These are phyloP conservation scores for Eucera pruinosa DNA, from an alignment of 2,888 invertebrate genomes.

Conservation along the genomic window DNA sequence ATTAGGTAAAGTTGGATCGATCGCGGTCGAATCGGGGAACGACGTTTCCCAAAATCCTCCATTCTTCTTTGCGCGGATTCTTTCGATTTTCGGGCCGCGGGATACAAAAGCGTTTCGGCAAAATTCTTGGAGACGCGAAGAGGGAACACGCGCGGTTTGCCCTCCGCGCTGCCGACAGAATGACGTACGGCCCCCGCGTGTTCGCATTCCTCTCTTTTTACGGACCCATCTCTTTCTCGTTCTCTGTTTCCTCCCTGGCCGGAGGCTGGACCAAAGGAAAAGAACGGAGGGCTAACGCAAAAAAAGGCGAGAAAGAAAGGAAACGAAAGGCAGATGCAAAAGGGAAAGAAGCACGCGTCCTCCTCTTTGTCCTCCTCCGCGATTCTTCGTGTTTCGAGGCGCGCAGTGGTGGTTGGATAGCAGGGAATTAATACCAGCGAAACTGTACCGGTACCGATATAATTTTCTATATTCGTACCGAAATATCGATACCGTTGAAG, in stretches of 20 bases:
- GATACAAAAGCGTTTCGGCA: conserved; percentile 64
- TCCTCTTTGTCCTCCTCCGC: background rate
- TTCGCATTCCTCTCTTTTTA: conserved; percentile 76
- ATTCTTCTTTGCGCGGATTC: conserved; percentile 40
- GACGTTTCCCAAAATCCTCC: conserved; percentile 15
- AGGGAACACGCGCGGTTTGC: conserved; percentile 42
- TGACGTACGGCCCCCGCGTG: conserved; percentile 73
- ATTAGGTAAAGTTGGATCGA: too few relatives aligned
- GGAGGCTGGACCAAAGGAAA: background rate
- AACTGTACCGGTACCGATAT: too few relatives aligned
- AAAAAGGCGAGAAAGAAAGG: conserved; percentile 7
- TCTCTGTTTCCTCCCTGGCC: conserved; percentile 1
- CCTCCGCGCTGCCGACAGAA: conserved; percentile 69
- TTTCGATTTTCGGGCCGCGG: conserved; percentile 48
- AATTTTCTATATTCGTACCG: too few relatives aligned
- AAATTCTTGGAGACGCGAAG: conserved; percentile 49
- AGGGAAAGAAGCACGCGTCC: background rate
- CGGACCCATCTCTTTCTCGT: conserved; percentile 66
- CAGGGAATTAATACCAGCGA: too few relatives aligned
- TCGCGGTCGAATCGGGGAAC: background rate
- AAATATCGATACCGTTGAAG: too few relatives aligned
- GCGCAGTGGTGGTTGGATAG: too few relatives aligned
- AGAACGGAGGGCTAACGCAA: conserved; percentile 9
- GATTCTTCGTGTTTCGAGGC: background rate
- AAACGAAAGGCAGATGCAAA: conserved; percentile 17